A percentile compares a stretch with the other conserved stretches of the same genome.
phyloP scores from a whole-genome alignment of 2,888 invertebrate species.

The Ceratothoa steindachneri region DNA sequence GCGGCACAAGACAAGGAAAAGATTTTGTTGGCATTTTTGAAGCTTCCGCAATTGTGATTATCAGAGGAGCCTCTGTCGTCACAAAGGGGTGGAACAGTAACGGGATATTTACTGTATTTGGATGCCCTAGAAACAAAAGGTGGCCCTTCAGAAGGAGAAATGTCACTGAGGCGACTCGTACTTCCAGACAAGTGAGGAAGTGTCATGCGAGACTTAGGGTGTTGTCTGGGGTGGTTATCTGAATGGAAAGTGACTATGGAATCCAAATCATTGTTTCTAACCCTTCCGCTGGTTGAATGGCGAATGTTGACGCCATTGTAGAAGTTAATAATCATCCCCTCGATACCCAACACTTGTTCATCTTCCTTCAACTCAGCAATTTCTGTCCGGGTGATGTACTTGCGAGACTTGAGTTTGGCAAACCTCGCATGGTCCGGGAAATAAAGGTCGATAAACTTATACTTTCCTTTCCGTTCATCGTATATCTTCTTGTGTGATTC shows the following conservation, averaged over 20 bases:
- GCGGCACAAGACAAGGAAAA: conserved; percentile 17
- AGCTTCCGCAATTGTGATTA: no score
- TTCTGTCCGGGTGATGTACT: conserved; percentile 21
- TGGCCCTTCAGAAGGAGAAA: neutral
- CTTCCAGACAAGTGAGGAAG: conserved; percentile 4
- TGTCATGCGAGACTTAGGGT: neutral
- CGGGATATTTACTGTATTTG: neutral
- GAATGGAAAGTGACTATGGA: neutral
- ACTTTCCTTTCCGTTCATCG: neutral
- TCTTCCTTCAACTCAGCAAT: conserved; percentile 19
- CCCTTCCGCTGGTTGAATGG: neutral
- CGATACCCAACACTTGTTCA: conserved; percentile 12
- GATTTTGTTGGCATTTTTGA: conserved; percentile 13
- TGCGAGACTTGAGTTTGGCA: conserved; percentile 14
- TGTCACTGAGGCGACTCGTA: neutral
- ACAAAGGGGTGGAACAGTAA: neutral
- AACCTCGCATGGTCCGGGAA: conserved; percentile 19
- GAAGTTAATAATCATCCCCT: conserved; percentile 24
- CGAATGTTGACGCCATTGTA: conserved; percentile 22
- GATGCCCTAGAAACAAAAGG: neutral
- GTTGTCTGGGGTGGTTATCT: neutral
- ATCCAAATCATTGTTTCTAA: neutral
- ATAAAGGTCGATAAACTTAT: conserved; percentile 12
- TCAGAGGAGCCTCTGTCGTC: no score
- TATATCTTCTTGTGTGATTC: neutral